phyloP scores from a whole-genome alignment of 2,888 invertebrate species.

The Pandemis corylana region DNA sequence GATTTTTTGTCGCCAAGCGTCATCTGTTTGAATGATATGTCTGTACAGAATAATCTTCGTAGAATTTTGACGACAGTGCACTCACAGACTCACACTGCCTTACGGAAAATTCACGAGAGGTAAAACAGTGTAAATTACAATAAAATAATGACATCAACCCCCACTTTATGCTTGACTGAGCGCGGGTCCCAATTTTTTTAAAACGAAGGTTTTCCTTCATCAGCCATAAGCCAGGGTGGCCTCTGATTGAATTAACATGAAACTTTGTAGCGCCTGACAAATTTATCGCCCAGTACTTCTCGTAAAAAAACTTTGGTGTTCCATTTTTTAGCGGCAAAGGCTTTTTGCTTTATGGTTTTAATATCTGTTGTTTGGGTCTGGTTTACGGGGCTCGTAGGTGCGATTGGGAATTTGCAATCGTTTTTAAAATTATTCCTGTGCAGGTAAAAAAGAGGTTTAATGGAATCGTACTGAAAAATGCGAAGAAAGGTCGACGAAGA shows the following conservation, averaged over 20 bases:
- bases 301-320: slow-evolving; percentile 69
- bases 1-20: no score
- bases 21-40: no score
- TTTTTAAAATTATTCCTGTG: neutral
- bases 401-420: slow-evolving; percentile 10
- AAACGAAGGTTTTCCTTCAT: slow-evolving; percentile 66
- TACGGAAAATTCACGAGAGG: slow-evolving; percentile 5
- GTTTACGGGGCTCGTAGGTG: slow-evolving; percentile 44
- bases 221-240: slow-evolving; percentile 73
- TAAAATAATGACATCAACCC: slow-evolving; percentile 37
- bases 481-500: no score
- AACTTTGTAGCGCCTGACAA: slow-evolving; percentile 74
- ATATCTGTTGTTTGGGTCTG: slow-evolving; percentile 52
- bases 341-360: slow-evolving; percentile 56
- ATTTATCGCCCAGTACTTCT: slow-evolving; percentile 75
- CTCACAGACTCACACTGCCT: slow-evolving; percentile 1
- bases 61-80: no score
- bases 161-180: slow-evolving; percentile 22
- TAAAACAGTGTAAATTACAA: slow-evolving; percentile 36
- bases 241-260: slow-evolving; percentile 81
- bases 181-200: slow-evolving; percentile 24
- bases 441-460: neutral
- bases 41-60: no score
- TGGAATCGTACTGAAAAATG: neutral
- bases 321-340: slow-evolving; percentile 66